Percentiles rank a stretch among this genome's conserved stretches.
Evolutionary conservation across 2,888 invertebrate genomes (phyloP).

Genomic region (Hypomecis punctinalis): DNA sequence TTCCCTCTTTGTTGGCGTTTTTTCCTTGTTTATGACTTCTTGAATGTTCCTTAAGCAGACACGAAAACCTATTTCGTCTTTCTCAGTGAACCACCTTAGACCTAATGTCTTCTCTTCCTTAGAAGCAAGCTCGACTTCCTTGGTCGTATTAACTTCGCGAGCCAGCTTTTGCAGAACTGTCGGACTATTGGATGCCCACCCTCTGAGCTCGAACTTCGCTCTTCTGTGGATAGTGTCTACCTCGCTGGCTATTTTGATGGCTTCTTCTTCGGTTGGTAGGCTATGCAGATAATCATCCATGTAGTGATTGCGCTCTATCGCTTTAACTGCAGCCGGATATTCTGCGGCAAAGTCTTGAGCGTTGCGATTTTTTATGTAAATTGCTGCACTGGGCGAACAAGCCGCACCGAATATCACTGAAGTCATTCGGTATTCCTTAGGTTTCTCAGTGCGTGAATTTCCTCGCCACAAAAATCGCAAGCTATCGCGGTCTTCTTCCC

Average conservation of each 20-base stretch:
- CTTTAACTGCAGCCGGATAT: conserved; percentile 1
- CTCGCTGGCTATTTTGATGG: not conserved
- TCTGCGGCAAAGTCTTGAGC: conserved; percentile 1
- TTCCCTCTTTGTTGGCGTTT: not conserved
- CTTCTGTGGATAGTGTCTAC: not conserved
- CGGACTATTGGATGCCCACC: conserved; percentile 13
- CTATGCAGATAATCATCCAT: conserved; percentile 24
- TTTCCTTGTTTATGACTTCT: not conserved
- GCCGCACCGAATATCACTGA: conserved; percentile 39
- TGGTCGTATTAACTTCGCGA: not conserved
- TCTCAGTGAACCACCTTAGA: conserved; percentile 2
- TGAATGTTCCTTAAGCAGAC: not conserved
- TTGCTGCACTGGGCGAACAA: conserved; percentile 32
- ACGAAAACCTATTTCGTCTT: conserved; percentile 13
- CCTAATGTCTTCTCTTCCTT: conserved; percentile 14
- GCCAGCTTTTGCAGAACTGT: not conserved
- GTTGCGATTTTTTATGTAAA: conserved; percentile 27
- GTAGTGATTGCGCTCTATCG: conserved; percentile 15
- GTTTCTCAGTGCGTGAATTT: not conserved
- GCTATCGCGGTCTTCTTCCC: conserved; percentile 18
- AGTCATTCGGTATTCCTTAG: conserved; percentile 31
- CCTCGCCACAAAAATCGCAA: conserved; percentile 31
- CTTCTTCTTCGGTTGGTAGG: conserved; percentile 30
- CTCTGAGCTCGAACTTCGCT: conserved; percentile 49
- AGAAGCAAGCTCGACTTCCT: not conserved